Evolutionary conservation across 2,113 vertebrate genomes (phyloP), one percentile per base, ranked within the genome.

Genomic region (Canis aureus): DNA sequence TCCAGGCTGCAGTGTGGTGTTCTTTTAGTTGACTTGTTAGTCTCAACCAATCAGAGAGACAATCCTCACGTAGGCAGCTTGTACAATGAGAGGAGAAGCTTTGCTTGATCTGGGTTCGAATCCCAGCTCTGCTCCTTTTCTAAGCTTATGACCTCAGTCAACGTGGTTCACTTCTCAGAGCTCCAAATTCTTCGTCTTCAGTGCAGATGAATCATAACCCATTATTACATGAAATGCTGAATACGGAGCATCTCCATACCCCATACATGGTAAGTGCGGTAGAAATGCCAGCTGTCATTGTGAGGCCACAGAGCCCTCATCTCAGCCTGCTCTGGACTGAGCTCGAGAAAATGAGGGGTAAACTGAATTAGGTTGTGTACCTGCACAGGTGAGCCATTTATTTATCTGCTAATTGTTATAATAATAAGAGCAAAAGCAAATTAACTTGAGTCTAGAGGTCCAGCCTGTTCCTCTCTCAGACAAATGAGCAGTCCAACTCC

Each of bases 401-500:
- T 78, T 78, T 51, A 27, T 51, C 74, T 49, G 4, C 51, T 17
- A 29, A 29, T 78, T 49, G 29, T 57, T 32, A 51, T 23, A 98
- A 71, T 93, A 97, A 83, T 95, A 95, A 97, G 81, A 96, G 64
- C 59, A 84, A 90, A 88, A 35, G 90, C 76, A 97, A 97, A 97
- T 89, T 97, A 94, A 97, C 91, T 89, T 97, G 78, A 64, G 62
- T 57, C 64, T 62, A 79, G 51, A 96, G 53, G 79, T 81, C 88
- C 93, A 93, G 12, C 8, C 92, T 53, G 23, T 94, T 95, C 1
- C 84, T 73, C 2, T 94, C 76, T 96, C 80, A n/a, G 95, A 80
- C 84, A 93, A 92, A 86, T 51, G 95, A 97, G 91, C 20, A 2
- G 97, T 76, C 89, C 91, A 93, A 60, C 66, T 78, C 89, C 27